These are phyloP conservation scores for Sinelater perroti DNA, from an alignment of 2,888 invertebrate genomes.

Conservation along the genomic window DNA sequence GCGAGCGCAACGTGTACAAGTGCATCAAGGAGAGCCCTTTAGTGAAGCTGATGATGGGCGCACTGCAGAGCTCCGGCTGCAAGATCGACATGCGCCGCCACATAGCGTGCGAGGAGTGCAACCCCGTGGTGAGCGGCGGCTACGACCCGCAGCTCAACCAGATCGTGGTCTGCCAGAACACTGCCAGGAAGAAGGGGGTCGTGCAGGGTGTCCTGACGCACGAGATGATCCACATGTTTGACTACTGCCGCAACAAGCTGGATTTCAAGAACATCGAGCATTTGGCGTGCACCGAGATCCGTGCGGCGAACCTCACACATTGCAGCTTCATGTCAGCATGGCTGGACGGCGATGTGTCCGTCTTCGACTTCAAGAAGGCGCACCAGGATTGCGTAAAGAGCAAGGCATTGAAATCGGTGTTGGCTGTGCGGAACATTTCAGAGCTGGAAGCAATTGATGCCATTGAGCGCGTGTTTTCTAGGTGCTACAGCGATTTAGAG, in stretches of 20 bases:
- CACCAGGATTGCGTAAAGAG: constrained; percentile 92
- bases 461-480: constrained; percentile 87
- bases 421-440: constrained; percentile 80
- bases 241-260: constrained; percentile 87
- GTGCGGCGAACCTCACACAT: constrained; percentile 93
- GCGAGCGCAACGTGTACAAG: constrained; percentile 80
- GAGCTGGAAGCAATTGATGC: constrained; percentile 76
- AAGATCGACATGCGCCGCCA: constrained; percentile 86
- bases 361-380: constrained; percentile 73
- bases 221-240: constrained; percentile 97
- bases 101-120: constrained; percentile 92
- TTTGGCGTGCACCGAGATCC: constrained; percentile 92
- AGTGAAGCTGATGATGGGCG: constrained; percentile 85
- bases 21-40: constrained; percentile 81
- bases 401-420: constrained; percentile 84
- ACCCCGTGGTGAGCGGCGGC: constrained; percentile 84
- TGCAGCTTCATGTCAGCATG: constrained; percentile 88
- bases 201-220: constrained; percentile 87
- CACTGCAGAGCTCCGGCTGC: constrained; percentile 82
- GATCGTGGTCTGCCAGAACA: constrained; percentile 92
- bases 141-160: constrained; percentile 88
- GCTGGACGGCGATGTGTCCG: constrained; percentile 78
- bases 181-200: constrained; percentile 71
- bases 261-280: constrained; percentile 92
- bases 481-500: constrained; percentile 92